Conservation (phyloP, 1,140 invertebrate genomes). For the Riptortus pedestris region DNA sequence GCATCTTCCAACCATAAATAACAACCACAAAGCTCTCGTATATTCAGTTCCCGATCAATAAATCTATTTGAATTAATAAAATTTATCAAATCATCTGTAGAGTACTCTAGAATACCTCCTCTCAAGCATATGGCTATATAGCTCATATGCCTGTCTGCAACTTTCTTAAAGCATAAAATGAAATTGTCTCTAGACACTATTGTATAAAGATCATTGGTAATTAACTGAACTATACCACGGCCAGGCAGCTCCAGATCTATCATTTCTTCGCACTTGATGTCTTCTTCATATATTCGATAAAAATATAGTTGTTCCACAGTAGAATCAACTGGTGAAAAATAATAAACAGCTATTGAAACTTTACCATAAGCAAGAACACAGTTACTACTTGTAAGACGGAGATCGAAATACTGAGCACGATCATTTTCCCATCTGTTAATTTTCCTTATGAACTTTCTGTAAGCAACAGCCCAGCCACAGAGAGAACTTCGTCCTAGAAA, state of each 20-base stretch:
- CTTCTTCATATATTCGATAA: constrained; percentile 2
- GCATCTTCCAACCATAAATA: constrained; percentile 1
- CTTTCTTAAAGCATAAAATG: constrained; percentile 8
- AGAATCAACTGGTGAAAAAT: background rate
- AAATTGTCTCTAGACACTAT: constrained; percentile 11
- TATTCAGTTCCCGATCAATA: background rate
- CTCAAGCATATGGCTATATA: background rate
- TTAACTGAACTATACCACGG: background rate
- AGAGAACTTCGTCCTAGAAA: background rate
- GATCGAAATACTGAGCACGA: background rate
- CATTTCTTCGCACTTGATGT: background rate
- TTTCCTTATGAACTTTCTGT: background rate
- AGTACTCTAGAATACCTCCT: background rate
- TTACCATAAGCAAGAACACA: constrained; percentile 2
- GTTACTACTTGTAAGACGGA: background rate
- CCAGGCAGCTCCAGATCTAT: constrained; percentile 4
- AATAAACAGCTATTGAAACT: background rate
- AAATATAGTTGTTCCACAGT: background rate
- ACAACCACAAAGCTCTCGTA: background rate
- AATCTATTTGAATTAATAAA: constrained; percentile 7
- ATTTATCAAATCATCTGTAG: background rate
- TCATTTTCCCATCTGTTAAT: constrained; percentile 9
- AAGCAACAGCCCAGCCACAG: background rate
- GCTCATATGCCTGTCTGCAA: background rate
- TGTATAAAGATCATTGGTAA: constrained; percentile 2